These are phyloP conservation scores for Buteo buteo DNA, from an alignment of 2,113 vertebrate species.

Conservation along the genomic window DNA sequence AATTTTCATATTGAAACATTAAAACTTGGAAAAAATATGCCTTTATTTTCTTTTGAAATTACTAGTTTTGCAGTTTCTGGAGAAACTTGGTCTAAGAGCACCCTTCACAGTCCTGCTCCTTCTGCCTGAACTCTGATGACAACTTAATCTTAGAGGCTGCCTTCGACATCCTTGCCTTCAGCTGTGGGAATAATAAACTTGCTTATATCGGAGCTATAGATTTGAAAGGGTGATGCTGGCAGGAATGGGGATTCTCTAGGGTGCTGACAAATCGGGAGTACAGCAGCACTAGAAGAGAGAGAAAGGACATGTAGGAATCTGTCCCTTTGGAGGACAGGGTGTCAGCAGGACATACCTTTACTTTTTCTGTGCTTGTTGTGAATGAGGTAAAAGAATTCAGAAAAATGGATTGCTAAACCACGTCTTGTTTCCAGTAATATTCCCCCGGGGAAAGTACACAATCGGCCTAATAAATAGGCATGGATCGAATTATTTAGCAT, in stretches of 20 bases:
- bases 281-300: fast-evolving
- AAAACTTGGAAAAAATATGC: not conserved
- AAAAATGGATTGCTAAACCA: not conserved
- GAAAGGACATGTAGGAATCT: not conserved
- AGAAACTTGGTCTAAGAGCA: not conserved
- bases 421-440: not conserved
- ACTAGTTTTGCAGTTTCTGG: not conserved
- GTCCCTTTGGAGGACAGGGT: not conserved
- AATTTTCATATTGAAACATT: not conserved
- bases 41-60: not conserved
- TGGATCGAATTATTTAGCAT: fast-evolving
- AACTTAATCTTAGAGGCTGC: not conserved
- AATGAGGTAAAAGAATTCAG: not conserved
- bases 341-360: not conserved
- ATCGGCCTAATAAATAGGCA: not conserved
- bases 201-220: not conserved
- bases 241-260: not conserved
- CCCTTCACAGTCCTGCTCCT: not conserved
- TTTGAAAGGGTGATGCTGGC: not conserved
- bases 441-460: not conserved
- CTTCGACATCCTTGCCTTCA: not conserved
- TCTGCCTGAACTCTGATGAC: not conserved
- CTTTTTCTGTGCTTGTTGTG: not conserved
- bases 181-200: not conserved
- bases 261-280: not conserved